Percentiles rank a stretch among this genome's conserved stretches.
phyloP scores from a whole-genome alignment of 2,888 invertebrate genomes.

The Melieria crassipennis region DNA sequence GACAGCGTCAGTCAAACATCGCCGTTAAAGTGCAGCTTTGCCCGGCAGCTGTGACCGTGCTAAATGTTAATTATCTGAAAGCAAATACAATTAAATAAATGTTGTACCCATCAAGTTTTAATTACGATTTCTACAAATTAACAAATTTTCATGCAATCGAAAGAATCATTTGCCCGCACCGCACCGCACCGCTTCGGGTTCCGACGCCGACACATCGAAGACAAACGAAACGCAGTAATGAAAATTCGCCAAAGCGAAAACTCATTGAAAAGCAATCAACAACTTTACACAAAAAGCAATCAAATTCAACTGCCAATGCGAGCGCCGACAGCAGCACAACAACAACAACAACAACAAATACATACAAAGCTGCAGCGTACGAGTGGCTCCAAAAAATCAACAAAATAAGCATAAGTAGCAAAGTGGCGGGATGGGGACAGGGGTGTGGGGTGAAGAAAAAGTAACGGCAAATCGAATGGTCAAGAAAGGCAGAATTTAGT shows the following conservation, averaged over 20 bases:
- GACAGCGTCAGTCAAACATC: too few relatives aligned
- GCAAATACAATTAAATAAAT: too few relatives aligned
- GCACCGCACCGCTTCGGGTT: not conserved
- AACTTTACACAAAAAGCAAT: constrained; percentile 16
- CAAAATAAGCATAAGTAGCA: not conserved
- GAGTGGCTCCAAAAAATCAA: not conserved
- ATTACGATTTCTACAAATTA: constrained; percentile 14
- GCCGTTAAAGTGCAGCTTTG: too few relatives aligned
- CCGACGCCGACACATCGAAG: not conserved
- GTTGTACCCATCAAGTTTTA: constrained; percentile 9
- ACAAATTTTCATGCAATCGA: not conserved
- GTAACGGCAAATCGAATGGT: not conserved
- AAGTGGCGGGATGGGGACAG: not conserved
- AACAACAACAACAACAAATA: not conserved
- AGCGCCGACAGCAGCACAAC: not conserved
- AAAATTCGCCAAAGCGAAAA: constrained; percentile 11
- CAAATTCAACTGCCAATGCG: not conserved
- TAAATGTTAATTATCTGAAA: too few relatives aligned
- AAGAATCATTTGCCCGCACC: not conserved
- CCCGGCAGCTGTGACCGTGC: too few relatives aligned
- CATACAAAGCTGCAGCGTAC: not conserved
- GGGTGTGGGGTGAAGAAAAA: not conserved
- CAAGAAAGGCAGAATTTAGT: too few relatives aligned
- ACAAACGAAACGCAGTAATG: not conserved
- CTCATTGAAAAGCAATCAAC: constrained; percentile 31